phyloP scores from a whole-genome alignment of 1,140 invertebrate genomes.

The Batillaria attramentaria region DNA sequence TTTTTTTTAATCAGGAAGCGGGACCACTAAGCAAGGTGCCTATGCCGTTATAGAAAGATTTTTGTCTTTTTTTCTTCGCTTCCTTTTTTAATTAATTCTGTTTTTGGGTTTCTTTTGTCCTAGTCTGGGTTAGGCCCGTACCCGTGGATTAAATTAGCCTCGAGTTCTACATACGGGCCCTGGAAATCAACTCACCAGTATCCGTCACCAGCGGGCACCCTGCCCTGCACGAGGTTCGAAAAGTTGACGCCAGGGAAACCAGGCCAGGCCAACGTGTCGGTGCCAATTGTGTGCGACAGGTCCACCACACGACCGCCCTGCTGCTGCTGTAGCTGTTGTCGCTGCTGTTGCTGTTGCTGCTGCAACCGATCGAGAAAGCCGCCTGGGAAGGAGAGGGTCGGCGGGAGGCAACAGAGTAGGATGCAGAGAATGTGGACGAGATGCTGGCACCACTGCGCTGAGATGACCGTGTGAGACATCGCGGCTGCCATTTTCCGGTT shows the following conservation, averaged over 20 bases:
- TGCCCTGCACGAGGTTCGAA: slow-evolving; percentile 29
- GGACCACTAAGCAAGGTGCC: no score
- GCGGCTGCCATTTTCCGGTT: not conserved
- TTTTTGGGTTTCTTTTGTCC: no score
- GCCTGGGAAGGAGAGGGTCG: not conserved
- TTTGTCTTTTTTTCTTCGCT: no score
- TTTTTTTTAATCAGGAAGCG: no score
- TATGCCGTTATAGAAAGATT: no score
- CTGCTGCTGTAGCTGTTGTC: not conserved
- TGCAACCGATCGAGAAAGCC: not conserved
- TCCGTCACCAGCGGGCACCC: not conserved
- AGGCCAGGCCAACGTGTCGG: slow-evolving; percentile 35
- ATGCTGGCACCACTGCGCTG: not conserved
- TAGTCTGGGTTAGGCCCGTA: not conserved
- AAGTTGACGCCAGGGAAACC: slow-evolving; percentile 34
- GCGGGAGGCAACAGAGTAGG: not conserved
- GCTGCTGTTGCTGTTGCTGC: not conserved
- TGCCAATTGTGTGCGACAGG: slow-evolving; percentile 31
- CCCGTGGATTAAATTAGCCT: no score
- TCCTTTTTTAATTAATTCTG: no score
- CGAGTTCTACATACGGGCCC: no score
- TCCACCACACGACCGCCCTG: slow-evolving; percentile 3
- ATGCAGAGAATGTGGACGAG: not conserved
- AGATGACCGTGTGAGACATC: not conserved
- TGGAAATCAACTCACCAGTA: slow-evolving; percentile 34